phyloP scores from a whole-genome alignment of 2,888 invertebrate species.

The Adelognathus sp. region DNA sequence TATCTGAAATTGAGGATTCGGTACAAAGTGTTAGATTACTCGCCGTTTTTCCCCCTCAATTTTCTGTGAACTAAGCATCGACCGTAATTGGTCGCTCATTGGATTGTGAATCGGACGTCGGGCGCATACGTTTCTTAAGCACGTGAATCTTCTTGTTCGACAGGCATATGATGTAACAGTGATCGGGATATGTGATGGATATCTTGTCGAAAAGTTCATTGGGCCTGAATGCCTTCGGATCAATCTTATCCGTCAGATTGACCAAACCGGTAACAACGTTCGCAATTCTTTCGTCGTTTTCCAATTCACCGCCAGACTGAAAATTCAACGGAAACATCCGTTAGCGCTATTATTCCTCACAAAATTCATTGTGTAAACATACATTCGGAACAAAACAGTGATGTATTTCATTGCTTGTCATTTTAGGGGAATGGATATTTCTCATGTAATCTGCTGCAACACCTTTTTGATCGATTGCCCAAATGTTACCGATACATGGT shows the following conservation, averaged over 20 bases:
- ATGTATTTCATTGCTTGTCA: too few species aligned
- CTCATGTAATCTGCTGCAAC: too few species aligned
- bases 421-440: too few species aligned
- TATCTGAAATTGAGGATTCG: slow-evolving; percentile 27
- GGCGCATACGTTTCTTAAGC: slow-evolving; percentile 84
- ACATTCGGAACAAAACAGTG: too few species aligned
- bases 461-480: too few species aligned
- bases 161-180: slow-evolving; percentile 92
- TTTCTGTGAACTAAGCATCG: slow-evolving; percentile 57
- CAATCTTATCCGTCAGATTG: slow-evolving; percentile 88
- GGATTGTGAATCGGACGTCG: slow-evolving; percentile 26
- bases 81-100: slow-evolving; percentile 65
- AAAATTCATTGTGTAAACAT: not conserved
- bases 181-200: slow-evolving; percentile 91
- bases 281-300: slow-evolving; percentile 94
- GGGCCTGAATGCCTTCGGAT: slow-evolving; percentile 86
- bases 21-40: not conserved
- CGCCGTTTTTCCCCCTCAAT: not conserved
- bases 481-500: too few species aligned
- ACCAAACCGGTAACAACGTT: slow-evolving; percentile 89
- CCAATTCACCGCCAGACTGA: slow-evolving; percentile 92
- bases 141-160: slow-evolving; percentile 94
- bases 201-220: slow-evolving; percentile 91
- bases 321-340: slow-evolving; percentile 61
- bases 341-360: not conserved